Evolutionary conservation across 2,113 vertebrate genomes (phyloP), one percentile per base, ranked within the genome.

Genomic region (Phrynocephalus versicolor): DNA sequence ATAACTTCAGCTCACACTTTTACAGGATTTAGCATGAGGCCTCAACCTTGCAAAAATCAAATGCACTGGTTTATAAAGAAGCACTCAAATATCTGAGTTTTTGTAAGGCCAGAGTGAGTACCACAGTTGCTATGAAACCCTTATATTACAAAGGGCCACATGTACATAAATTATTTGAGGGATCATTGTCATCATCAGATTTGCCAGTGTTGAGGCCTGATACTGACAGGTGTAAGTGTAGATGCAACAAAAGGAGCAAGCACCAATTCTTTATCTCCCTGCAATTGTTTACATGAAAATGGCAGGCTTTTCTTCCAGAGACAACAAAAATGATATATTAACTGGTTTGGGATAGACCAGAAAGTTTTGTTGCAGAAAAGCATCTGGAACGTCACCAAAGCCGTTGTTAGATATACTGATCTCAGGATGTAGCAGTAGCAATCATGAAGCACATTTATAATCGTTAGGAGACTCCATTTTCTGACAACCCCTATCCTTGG

Each of bases 241-340:
- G 92, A 91, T 76, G 77, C 88, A 93, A 90, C 88, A 88, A 85
- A 27, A 89, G 93, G 89, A 67, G 82, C 81, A 92, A 74, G 85
- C 79, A 83, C 86, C 80, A 64, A 84, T 85, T 82, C 84, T 85
- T 82, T 76, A 87, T 86, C 85, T 74, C 70, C 0, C 1, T 57
- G 86, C 74, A 91, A 74, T 75, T 89, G 84, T 60, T 84, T 76
- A 65, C 16, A 27, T 89, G 55, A 0, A 7, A 45, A 71, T 79
- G 9, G 37, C 41, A 58, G 19, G 65, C 25, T 85, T 90, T 88
- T 87, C 39, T 83, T 88, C 62, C 85, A 84, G 80, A 88, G 79
- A 88, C 60, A 82, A 80, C 1, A 58, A 81, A 72, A 87, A 70
- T 73, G 67, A 41, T 7, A 73, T 71, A 72, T 77, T 14, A 62